Evolutionary conservation across 2,797 vertebrate species (phyloP), one percentile per base, ranked within the genome.

Genomic region (Rhyacichthys aspro): DNA sequence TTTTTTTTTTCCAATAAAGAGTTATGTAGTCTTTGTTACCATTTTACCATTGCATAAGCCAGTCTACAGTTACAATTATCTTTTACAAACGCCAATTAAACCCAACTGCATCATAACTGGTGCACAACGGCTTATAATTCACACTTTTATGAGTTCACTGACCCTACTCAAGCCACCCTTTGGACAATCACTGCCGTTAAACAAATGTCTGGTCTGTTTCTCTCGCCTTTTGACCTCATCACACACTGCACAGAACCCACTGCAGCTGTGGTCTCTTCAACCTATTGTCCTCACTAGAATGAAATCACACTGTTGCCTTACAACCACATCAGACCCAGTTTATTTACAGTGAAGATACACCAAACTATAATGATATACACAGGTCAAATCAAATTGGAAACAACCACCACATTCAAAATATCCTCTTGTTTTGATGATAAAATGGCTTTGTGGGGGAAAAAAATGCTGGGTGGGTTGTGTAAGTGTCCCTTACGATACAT

Each of bases 401-500:
- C 15, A 41, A 28, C 33, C 18, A 32, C 42, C 18, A 46, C 44
- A 59, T 37, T 8, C 34, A 17, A 19, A 18, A 53, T 8, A 23
- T 8, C 8, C 41, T 63, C 61, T 62, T 74, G 66, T 77, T 81
- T 60, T 63, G 46, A 67, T 53, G 42, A 67, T 85, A 71, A 74
- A 79, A 71, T 64, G 37, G 32, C 69, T 81, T 74, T 67, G 55
- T 61, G 63, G 43, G 48, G 19, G 23, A 28, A 28, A 49, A n/a
- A 64, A 16, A 18, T 42, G 50, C 36, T 53, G 61, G 39, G 47
- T 52, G 61, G 62, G 67, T 87, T 89, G 79, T 64, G 85, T 28
- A 86, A 83, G 50, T 69, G 67, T 73, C 41, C 67, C 62, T 45
- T n/a, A 37, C 71, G 59, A 61, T 43, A 34, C 73, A 63, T 50